Evolutionary conservation across 1,140 invertebrate genomes (phyloP).

Genomic region (Diplogasteroides magnus): DNA sequence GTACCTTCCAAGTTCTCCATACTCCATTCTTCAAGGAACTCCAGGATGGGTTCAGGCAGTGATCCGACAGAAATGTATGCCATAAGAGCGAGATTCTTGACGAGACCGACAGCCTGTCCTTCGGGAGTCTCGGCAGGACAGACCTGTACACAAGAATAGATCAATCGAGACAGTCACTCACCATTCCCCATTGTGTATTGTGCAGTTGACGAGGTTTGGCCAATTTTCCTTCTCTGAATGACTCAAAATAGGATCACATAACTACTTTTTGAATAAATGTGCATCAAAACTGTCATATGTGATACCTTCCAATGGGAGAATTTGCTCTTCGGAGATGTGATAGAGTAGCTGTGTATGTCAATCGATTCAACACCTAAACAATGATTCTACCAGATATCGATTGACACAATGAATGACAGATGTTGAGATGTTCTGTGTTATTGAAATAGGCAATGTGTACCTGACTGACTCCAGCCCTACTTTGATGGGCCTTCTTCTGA

Average conservation of each 20-base stretch:
- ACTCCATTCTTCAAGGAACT: conserved; percentile 97
- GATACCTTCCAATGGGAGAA: conserved; percentile 95
- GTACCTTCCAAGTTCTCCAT: conserved; percentile 99
- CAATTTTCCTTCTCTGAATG: conserved; percentile 93
- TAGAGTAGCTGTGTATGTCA: conserved; percentile 94
- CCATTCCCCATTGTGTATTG: conserved; percentile 98
- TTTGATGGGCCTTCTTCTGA: conserved; percentile 98
- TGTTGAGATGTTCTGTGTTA: too few species aligned
- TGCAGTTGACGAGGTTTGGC: conserved; percentile 95
- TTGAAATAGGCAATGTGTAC: conserved; percentile 54
- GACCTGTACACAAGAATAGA: too few species aligned
- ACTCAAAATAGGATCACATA: too few species aligned
- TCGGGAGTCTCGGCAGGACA: conserved; percentile 99
- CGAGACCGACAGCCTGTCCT: conserved; percentile 70
- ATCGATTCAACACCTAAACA: conserved; percentile 75
- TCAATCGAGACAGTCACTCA: background rate
- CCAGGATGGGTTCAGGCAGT: conserved; percentile 91
- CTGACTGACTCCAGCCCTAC: conserved; percentile 83
- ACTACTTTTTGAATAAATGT: too few species aligned
- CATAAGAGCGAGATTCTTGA: conserved; percentile 97
- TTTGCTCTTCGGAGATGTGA: conserved; percentile 94
- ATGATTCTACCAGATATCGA: too few species aligned
- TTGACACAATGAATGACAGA: too few species aligned
- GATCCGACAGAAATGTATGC: conserved; percentile 98
- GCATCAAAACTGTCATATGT: too few species aligned